Percentiles rank a stretch among this genome's conserved stretches.
These are phyloP conservation scores for Mallotus villosus DNA, from an alignment of 2,797 vertebrate genomes.

Conservation along the genomic window DNA sequence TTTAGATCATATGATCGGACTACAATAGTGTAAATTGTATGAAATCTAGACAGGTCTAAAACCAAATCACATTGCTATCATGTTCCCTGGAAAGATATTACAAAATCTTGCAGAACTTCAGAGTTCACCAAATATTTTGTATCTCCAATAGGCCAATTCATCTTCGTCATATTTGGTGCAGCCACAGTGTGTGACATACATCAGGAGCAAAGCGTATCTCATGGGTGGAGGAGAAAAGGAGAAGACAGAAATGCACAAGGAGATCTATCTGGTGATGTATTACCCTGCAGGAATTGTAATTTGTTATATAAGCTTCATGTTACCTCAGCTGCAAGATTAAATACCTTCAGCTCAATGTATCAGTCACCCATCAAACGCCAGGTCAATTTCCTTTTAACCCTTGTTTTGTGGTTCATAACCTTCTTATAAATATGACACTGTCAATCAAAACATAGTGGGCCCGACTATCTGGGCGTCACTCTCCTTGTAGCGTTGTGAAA, in stretches of 20 bases:
- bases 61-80: neutral
- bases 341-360: conserved; percentile 81
- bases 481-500: conserved; percentile 13
- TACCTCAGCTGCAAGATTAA: conserved; percentile 82
- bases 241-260: conserved; percentile 56
- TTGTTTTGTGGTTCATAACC: conserved; percentile 83
- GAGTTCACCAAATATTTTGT: conserved; percentile 31
- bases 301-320: conserved; percentile 84
- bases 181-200: conserved; percentile 57
- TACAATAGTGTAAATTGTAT: neutral
- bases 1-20: neutral
- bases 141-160: conserved; percentile 44
- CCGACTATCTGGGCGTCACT: conserved; percentile 20
- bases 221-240: conserved; percentile 49
- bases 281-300: conserved; percentile 78
- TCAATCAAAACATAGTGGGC: conserved; percentile 71
- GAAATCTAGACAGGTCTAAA: neutral
- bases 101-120: conserved; percentile 36
- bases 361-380: conserved; percentile 79
- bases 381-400: conserved; percentile 87
- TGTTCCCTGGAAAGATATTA: neutral
- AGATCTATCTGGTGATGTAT: conserved; percentile 77
- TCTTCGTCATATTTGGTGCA: conserved; percentile 61
- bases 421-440: conserved; percentile 79
- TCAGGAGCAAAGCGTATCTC: conserved; percentile 50